Conservation (phyloP, 2,888 invertebrate species). For the Eledona agricola region DNA sequence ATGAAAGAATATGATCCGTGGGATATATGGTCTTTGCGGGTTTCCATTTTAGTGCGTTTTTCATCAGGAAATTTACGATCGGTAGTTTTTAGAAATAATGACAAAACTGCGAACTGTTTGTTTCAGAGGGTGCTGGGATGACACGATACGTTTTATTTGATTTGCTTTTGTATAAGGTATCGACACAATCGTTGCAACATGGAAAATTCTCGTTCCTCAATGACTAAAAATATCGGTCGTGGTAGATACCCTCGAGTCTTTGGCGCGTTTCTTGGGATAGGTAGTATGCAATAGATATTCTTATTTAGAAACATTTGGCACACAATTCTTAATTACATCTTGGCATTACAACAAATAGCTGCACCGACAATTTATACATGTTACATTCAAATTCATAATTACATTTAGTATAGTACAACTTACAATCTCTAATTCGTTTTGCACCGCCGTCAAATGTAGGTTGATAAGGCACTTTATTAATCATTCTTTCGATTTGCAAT, state of each 20-base stretch:
- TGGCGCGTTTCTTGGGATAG: constrained; percentile 2
- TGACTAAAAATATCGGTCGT: constrained; percentile 10
- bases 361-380: background rate
- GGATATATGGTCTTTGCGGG: constrained; percentile 62
- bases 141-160: background rate
- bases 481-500: constrained; percentile 2
- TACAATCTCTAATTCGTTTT: no score
- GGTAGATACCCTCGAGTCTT: constrained; percentile 4
- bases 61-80: constrained; percentile 12
- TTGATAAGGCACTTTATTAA: constrained; percentile 16
- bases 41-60: constrained; percentile 64
- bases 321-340: constrained; percentile 13
- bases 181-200: constrained; percentile 16
- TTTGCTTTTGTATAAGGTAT: constrained; percentile 16
- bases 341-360: background rate
- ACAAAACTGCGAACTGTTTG: constrained; percentile 6
- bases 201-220: constrained; percentile 2
- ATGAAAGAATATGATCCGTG: constrained; percentile 67
- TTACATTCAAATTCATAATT: no score
- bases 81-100: constrained; percentile 16
- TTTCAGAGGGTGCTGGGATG: constrained; percentile 3
- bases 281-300: constrained; percentile 9
- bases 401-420: no score
- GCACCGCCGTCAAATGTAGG: no score
- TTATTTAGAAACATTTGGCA: constrained; percentile 23